Base-by-base conservation (phyloP, 2,797 vertebrate species). In the Sebastes variabilis region DNA sequence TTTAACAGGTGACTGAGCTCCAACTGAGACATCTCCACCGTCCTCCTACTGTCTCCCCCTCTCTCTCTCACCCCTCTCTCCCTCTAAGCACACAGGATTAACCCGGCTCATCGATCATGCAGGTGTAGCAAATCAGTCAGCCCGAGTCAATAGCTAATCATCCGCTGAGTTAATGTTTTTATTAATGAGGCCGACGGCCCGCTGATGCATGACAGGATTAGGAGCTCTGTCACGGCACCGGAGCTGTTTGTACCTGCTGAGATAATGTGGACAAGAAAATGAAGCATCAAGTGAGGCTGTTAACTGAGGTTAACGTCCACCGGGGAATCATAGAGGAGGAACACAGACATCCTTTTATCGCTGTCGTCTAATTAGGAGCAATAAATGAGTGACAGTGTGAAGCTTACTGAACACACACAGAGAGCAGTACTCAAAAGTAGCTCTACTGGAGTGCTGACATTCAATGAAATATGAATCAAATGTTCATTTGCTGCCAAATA, bases 61-160 rank as follows among this genome's bases (percentile, higher is more conserved):
- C 1, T 24, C 1, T n/a, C 1, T n/a, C 36, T 13, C 7, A 27
- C 0, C 61, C 18, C 42, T 8, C 18, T 4, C 25, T 36, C 24
- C 61, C 66, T 66, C 36, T 64, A 59, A 77, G 72, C 73, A 82
- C n/a, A 18, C 54, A 72, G 80, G 81, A 89, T 88, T 87, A 89
- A 75, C 78, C 55, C 32, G 2, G 14, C 64, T 78, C 79, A 88
- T 88, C 66, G 71, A 89, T 90, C 86, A 74, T 24, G 16, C 65
- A 67, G 72, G 69, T 72, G 79, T 32, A 67, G 72, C 67, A 68
- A 78, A 90, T 91, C 87, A 56, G 69, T 83, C 73, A 42, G 75
- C 71, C 72, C 5, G 29, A 70, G 80, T 92, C 88, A 46, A 87
- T 85, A 73, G 71, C 38, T 84, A 91, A 92, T 36, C 91, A 94